A percentile compares a stretch with the other conserved stretches of the same genome.
Evolutionary conservation across 2,113 vertebrate genomes (phyloP).

Genomic region (Cricetomys ansorgei): DNA sequence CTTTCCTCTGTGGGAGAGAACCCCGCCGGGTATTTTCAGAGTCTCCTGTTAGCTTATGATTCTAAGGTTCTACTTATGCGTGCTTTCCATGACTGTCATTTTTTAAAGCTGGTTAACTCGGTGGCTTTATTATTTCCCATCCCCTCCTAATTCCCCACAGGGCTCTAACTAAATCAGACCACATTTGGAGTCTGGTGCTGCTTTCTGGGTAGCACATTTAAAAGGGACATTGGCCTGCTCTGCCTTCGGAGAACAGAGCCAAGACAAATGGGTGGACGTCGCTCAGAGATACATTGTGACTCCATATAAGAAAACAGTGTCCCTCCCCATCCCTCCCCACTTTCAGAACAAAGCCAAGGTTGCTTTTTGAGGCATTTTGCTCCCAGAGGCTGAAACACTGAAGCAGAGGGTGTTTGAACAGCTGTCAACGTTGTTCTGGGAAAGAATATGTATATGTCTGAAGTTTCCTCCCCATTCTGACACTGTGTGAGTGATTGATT

Average conservation of each 20-base stretch:
- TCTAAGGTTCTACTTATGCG: conserved; percentile 16
- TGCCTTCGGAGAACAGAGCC: conserved; percentile 24
- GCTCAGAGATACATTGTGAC: background rate
- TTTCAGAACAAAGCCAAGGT: background rate
- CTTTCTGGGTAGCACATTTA: conserved; percentile 36
- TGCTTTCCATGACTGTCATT: conserved; percentile 56
- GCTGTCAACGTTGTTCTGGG: conserved; percentile 37
- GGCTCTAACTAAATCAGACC: conserved; percentile 52
- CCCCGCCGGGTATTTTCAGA: conserved; percentile 48
- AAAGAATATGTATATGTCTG: background rate
- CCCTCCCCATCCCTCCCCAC: background rate
- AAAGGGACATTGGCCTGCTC: conserved; percentile 61
- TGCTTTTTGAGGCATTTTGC: background rate
- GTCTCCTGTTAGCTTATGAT: conserved; percentile 35
- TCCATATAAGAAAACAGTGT: background rate
- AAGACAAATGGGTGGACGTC: conserved; percentile 43
- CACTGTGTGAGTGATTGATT: conserved; percentile 10
- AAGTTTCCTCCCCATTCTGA: conserved; percentile 42
- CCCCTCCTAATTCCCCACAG: conserved; percentile 34
- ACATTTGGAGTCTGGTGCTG: conserved; percentile 31
- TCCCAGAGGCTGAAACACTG: background rate
- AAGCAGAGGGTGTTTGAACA: conserved; percentile 37
- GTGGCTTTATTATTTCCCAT: background rate
- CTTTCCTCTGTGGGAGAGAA: conserved; percentile 4
- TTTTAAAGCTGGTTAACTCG: conserved; percentile 66